Base-by-base conservation (phyloP, 1,140 invertebrate genomes). In the Caenorhabditis brenneri region DNA sequence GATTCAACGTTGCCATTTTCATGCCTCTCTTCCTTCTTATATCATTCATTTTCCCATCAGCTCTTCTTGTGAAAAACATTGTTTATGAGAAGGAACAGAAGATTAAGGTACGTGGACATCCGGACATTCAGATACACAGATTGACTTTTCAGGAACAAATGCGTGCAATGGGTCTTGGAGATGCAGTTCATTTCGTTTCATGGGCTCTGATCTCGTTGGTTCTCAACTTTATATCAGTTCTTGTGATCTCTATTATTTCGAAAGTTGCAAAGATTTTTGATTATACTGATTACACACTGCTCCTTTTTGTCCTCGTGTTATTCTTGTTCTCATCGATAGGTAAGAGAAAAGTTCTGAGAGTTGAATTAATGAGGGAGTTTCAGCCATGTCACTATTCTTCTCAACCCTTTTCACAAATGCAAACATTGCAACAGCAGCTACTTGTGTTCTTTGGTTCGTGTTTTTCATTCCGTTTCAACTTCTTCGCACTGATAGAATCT, bases 41-140 rank as follows among this genome's bases (percentile, higher is more conserved):
- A 94, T 91, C 89, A 16, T 93, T 93, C 93, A 92, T 93, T 79
- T 92, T 95, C 90, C 94, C 95, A 0, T 94, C 94, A 81, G 94
- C 95, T 10, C 94, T 95, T 89, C 94, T 94, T 33, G 94, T 95
- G 9, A 95, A 94, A 88, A 93, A 92, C 46, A 93, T 94, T 85
- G 94, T 94, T 19, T 92, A 93, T 86, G 94, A 94, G 89, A 94
- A 94, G 88, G 94, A 94, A 87, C 88, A 91, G 80, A 91, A 92
- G 9, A 87, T 93, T 9, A 93, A 93, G 78, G 82, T 84, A 12
- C 0, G 58, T 3, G 15, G 7, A 78, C 24, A 39, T 39, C 36
- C 79, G 5, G 22, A 27, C 9, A 12, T 19, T 1, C 0, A 36
- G 69, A 36, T 6, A n/a, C n/a, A n/a, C n/a, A n/a, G n/a, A n/a